Base-by-base conservation (phyloP, 2,888 invertebrate genomes). In the Spisula solida region DNA sequence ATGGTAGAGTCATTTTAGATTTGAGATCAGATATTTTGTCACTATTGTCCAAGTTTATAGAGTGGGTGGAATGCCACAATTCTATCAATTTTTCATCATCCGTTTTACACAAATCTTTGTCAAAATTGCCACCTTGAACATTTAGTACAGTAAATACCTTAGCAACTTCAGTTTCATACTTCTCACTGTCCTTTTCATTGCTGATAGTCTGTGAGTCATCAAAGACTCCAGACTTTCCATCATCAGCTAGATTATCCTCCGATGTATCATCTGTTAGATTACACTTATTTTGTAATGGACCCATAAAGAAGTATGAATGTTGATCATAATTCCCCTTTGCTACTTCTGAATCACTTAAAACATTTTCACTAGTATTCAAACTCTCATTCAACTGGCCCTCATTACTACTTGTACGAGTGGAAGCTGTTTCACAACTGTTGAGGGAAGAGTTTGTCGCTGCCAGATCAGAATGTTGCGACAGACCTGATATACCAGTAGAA, bases 81-180 rank as follows among this genome's bases (percentile, higher is more conserved):
- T 95, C 95, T 66, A 95, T 94, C 16, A 95, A 83, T 90, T 95
- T 95, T 90, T 95, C 95, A 92, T 95, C 95, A 93, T 95, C 95
- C 55, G 95, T 95, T 94, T 95, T 95, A 80, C 95, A 94, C 0
- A 91, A 91, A 60, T 92, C 87, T 56, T 86, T 75, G 55, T 89
- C 88, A 84, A 90, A 87, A 47, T 90, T 88, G 10, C 90, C 89
- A 55, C 91, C 88, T 79, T 94, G 93, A 25, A 94, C 94, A 92
- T 93, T 94, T 20, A 95, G 90, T 25, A 95, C 94, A 78, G 95
- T 95, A 82, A 94, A 91, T 20, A 95, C 92, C 86, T 93, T 88
- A 60, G 90, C 89, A 86, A 92, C 85, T 93, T 92, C 51, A 66
- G 80, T 31, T 5, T 66, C 75, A 47, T 78, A 79, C 47, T 90